Percentiles rank a stretch among this genome's conserved stretches.
phyloP scores from a whole-genome alignment of 2,888 invertebrate species.

The Lasius platythorax region DNA sequence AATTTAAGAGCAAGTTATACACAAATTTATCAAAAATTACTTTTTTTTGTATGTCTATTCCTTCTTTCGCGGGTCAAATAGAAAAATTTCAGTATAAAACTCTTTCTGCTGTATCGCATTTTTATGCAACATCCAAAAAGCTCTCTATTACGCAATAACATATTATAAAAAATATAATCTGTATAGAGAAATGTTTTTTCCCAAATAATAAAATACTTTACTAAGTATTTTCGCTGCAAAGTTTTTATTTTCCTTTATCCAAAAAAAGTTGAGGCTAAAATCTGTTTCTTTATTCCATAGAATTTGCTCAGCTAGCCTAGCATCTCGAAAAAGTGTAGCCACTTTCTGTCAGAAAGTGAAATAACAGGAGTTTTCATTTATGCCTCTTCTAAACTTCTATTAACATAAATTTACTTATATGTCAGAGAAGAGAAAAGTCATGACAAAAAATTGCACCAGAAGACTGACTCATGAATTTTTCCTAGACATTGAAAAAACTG shows the following conservation, averaged over 20 bases:
- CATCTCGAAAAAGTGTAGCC: neutral
- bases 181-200: neutral
- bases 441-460: neutral
- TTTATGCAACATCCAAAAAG: neutral
- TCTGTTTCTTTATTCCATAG: neutral
- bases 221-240: neutral
- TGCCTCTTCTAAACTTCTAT: neutral
- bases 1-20: neutral
- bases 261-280: neutral
- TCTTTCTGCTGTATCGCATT: neutral
- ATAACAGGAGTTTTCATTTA: neutral
- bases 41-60: neutral
- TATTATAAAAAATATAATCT: neutral
- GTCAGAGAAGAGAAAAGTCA: neutral
- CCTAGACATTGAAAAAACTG: neutral
- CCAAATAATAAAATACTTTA: constrained; percentile 9
- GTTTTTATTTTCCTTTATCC: neutral
- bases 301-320: neutral
- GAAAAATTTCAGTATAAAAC: neutral
- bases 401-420: neutral
- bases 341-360: neutral
- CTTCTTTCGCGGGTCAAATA: neutral
- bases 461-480: neutral
- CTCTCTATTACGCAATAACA: neutral
- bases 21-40: neutral